Conservation (phyloP, 2,888 invertebrate genomes). For the Thereva nobilitata region DNA sequence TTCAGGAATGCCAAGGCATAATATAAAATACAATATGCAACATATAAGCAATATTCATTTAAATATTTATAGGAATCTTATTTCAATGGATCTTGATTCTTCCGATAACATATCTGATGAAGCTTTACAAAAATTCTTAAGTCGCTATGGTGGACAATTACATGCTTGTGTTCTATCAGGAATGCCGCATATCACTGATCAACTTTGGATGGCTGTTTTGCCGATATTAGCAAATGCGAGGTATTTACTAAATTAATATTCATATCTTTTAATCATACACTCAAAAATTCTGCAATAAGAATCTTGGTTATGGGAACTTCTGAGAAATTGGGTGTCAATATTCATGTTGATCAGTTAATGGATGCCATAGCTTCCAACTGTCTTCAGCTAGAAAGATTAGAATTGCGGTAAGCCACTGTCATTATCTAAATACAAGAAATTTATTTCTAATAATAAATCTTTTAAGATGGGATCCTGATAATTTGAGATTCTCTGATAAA, state of each 20-base stretch:
- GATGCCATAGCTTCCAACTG: constrained; percentile 96
- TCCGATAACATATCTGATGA: constrained; percentile 96
- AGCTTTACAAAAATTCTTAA: constrained; percentile 87
- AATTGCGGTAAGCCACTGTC: constrained; percentile 66
- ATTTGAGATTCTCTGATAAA: constrained; percentile 97
- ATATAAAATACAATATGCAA: neutral
- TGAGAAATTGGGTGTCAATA: constrained; percentile 93
- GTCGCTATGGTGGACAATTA: constrained; percentile 85
- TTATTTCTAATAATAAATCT: neutral
- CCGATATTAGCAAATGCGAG: constrained; percentile 89
- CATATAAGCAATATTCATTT: neutral
- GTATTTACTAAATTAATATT: constrained; percentile 60
- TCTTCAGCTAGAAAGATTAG: constrained; percentile 83
- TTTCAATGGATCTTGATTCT: constrained; percentile 89
- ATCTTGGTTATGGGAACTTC: constrained; percentile 97
- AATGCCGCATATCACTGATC: constrained; percentile 98
- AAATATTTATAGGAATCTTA: constrained; percentile 64
- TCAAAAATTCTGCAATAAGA: constrained; percentile 59
- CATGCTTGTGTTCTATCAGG: constrained; percentile 88
- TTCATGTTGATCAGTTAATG: constrained; percentile 97
- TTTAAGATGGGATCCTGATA: constrained; percentile 92
- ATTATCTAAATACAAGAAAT: neutral
- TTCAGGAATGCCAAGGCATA: constrained; percentile 72
- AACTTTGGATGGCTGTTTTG: constrained; percentile 94
- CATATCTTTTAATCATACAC: neutral